A percentile compares a stretch with the other conserved stretches of the same genome.
These are phyloP conservation scores for Autographa pulchrina DNA, from an alignment of 2,888 invertebrate species.

Conservation along the genomic window DNA sequence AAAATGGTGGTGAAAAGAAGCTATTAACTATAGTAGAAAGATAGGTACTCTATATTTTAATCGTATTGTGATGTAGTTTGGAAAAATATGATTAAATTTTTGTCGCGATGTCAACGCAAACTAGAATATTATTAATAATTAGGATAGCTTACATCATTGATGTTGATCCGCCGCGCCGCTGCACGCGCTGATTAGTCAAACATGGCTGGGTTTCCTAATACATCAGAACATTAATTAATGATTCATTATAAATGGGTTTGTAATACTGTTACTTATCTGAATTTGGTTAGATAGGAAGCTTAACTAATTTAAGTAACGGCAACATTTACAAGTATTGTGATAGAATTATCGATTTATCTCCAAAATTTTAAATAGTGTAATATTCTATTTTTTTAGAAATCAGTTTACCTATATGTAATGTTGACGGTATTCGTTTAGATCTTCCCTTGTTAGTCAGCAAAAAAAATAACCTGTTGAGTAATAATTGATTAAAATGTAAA, in stretches of 20 bases:
- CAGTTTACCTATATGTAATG: too few species aligned
- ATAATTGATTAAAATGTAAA: too few species aligned
- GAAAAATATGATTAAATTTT: not conserved
- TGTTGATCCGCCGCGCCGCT: constrained; percentile 15
- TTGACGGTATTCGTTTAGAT: too few species aligned
- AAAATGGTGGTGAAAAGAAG: too few species aligned
- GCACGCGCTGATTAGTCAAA: not conserved
- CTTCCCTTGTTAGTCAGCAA: too few species aligned
- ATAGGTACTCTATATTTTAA: too few species aligned
- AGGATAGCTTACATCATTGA: constrained; percentile 29
- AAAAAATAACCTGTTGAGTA: too few species aligned
- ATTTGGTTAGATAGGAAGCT: constrained; percentile 3
- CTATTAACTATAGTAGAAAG: too few species aligned
- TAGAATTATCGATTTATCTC: not conserved
- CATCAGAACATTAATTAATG: not conserved
- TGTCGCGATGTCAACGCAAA: not conserved
- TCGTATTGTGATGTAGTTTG: too few species aligned
- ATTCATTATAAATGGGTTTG: constrained; percentile 1
- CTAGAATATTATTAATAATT: constrained; percentile 17
- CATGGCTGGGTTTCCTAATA: constrained; percentile 17
- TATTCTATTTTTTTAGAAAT: not conserved
- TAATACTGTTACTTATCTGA: not conserved
- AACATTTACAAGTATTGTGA: not conserved
- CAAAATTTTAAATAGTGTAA: not conserved
- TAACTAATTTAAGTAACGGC: not conserved